Conservation (phyloP, 92 coral and sea anemone genomes). For the Phenganax subtilis region DNA sequence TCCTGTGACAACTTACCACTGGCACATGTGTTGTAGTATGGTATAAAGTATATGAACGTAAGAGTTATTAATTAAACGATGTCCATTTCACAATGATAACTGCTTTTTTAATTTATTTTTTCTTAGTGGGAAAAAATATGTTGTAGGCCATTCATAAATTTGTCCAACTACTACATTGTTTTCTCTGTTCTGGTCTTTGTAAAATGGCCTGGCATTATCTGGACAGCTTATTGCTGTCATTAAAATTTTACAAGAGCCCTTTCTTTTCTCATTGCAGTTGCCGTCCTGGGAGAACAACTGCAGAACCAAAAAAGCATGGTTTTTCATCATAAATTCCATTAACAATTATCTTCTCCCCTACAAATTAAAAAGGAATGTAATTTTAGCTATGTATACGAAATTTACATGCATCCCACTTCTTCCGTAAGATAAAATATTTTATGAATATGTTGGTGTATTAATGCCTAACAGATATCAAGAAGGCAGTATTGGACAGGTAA, state of each 20-base stretch:
- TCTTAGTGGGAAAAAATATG: background rate
- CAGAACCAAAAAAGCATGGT: slow-evolving; percentile 12
- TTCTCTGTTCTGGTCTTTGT: slow-evolving; percentile 2
- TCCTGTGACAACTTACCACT: no score
- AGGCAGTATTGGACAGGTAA: no score
- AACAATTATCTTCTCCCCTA: slow-evolving; percentile 16
- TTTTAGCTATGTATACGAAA: background rate
- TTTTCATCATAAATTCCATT: slow-evolving; percentile 5
- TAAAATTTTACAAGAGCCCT: background rate
- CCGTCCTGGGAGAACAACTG: background rate
- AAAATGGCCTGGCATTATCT: slow-evolving; percentile 26
- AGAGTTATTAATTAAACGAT: no score
- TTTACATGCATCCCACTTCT: no score
- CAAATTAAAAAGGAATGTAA: background rate
- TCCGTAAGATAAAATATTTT: no score
- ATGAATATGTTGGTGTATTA: no score
- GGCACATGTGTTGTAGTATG: no score
- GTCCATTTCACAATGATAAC: no score
- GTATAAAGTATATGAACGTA: no score
- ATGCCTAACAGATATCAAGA: no score
- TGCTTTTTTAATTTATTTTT: background rate
- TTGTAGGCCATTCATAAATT: slow-evolving; percentile 13
- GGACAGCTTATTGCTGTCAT: slow-evolving; percentile 6
- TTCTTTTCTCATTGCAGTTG: slow-evolving; percentile 6
- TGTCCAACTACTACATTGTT: slow-evolving; percentile 14